Percentiles rank a stretch among this genome's conserved stretches.
Conservation (phyloP, 2,888 invertebrate species). For the Amitus sp. region DNA sequence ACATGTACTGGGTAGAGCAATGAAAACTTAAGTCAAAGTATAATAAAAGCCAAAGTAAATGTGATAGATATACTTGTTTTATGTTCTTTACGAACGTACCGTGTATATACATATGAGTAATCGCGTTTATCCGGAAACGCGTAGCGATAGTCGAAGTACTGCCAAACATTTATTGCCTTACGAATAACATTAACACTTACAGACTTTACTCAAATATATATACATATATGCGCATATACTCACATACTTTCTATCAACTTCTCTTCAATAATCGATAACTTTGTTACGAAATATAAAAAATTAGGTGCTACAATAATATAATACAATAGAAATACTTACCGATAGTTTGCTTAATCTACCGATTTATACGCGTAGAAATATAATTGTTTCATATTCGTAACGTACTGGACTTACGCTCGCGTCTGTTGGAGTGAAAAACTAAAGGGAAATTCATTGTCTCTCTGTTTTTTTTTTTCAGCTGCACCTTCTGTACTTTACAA, state of each 20-base stretch:
- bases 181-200: slow-evolving; percentile 56
- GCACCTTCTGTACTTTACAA: slow-evolving; percentile 24
- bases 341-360: slow-evolving; percentile 50
- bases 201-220: slow-evolving; percentile 60
- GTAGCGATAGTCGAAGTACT: slow-evolving; percentile 38
- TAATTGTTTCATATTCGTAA: slow-evolving; percentile 60
- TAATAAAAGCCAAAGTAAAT: no score
- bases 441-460: slow-evolving; percentile 44
- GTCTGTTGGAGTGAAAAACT: slow-evolving; percentile 54
- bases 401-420: slow-evolving; percentile 55
- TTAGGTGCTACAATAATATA: slow-evolving; percentile 61
- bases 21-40: no score
- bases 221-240: slow-evolving; percentile 47
- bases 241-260: slow-evolving; percentile 64
- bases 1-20: no score
- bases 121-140: slow-evolving; percentile 59
- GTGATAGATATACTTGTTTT: slow-evolving; percentile 61
- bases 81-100: slow-evolving; percentile 63
- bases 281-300: slow-evolving; percentile 65
- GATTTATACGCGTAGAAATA: slow-evolving; percentile 59
- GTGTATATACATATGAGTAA: slow-evolving; percentile 65
- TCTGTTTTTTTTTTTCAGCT: slow-evolving; percentile 17
- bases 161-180: slow-evolving; percentile 48
- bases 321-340: slow-evolving; percentile 60
- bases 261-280: slow-evolving; percentile 59